Percentiles rank a stretch among this genome's conserved stretches.
phyloP scores from a whole-genome alignment of 2,888 invertebrate genomes.

The Abrostola triplasia region DNA sequence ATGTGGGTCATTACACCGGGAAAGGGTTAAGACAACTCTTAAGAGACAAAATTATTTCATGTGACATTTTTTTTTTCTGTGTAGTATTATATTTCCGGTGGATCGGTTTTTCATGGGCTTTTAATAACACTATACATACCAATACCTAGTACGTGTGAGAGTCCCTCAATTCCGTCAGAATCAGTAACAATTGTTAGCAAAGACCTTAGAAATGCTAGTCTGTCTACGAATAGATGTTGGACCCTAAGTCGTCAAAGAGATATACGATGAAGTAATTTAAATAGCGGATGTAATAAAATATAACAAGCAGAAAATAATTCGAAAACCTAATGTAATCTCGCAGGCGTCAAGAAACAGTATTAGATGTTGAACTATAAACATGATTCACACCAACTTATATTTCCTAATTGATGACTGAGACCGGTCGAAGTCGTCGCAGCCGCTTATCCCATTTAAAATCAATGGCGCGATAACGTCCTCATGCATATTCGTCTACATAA shows the following conservation, averaged over 20 bases:
- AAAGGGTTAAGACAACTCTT: too few species aligned
- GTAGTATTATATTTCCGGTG: constrained; percentile 11
- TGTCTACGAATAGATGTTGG: too few species aligned
- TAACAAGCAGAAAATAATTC: constrained; percentile 44
- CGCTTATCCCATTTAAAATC: constrained; percentile 78
- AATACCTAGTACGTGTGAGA: too few species aligned
- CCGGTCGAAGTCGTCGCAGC: constrained; percentile 61
- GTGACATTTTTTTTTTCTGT: constrained; percentile 22
- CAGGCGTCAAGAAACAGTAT: constrained; percentile 42
- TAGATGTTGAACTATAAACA: constrained; percentile 51
- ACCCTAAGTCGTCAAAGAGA: not conserved
- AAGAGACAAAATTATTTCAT: too few species aligned
- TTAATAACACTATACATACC: too few species aligned
- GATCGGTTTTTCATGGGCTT: not conserved
- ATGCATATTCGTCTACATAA: constrained; percentile 81
- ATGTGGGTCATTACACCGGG: too few species aligned
- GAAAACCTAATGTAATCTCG: constrained; percentile 17
- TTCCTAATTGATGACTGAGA: constrained; percentile 50
- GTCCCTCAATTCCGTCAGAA: too few species aligned
- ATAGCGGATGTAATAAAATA: constrained; percentile 49
- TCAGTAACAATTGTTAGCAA: too few species aligned
- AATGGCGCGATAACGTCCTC: constrained; percentile 80
- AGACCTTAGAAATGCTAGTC: too few species aligned
- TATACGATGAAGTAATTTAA: constrained; percentile 10
- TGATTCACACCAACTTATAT: constrained; percentile 50